Conservation (phyloP, 2,113 vertebrate genomes). For the Corydoras sp. region DNA sequence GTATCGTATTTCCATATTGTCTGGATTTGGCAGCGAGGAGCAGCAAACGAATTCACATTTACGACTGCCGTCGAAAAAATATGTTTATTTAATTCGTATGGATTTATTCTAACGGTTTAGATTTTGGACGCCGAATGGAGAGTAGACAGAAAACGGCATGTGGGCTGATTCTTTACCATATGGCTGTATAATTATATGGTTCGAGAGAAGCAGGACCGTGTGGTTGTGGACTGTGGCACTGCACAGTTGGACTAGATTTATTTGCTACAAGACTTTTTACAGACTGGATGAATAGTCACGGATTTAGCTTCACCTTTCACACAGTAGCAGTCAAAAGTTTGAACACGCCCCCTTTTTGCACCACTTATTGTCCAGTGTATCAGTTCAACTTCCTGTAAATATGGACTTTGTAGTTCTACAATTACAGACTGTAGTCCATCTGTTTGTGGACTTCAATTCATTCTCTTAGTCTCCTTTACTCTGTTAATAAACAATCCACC, state of each 20-base stretch:
- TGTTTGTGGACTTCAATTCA: too few species aligned
- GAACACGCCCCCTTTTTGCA: neutral
- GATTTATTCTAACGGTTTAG: neutral
- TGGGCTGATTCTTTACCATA: constrained; percentile 15
- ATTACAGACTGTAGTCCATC: too few species aligned
- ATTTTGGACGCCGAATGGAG: neutral
- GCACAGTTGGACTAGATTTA: constrained; percentile 24
- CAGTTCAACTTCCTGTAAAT: too few species aligned
- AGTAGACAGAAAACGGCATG: neutral
- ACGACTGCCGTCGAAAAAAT: neutral
- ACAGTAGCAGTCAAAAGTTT: constrained; percentile 35
- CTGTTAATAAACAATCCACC: too few species aligned
- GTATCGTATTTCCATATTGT: neutral
- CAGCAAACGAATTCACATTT: constrained; percentile 5
- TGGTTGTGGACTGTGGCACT: constrained; percentile 12
- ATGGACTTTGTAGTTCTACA: too few species aligned
- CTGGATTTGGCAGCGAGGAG: constrained; percentile 1
- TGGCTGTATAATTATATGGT: constrained; percentile 28
- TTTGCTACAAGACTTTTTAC: constrained; percentile 56
- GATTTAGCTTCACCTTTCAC: constrained; percentile 2
- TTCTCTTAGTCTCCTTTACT: too few species aligned
- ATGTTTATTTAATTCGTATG: neutral
- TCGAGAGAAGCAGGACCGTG: constrained; percentile 10
- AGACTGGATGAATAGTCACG: constrained; percentile 48
- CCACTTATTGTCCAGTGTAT: too few species aligned